Percentiles rank a stretch among this genome's conserved stretches.
Conservation (phyloP, 2,888 invertebrate species). For the Dasypolia templi region DNA sequence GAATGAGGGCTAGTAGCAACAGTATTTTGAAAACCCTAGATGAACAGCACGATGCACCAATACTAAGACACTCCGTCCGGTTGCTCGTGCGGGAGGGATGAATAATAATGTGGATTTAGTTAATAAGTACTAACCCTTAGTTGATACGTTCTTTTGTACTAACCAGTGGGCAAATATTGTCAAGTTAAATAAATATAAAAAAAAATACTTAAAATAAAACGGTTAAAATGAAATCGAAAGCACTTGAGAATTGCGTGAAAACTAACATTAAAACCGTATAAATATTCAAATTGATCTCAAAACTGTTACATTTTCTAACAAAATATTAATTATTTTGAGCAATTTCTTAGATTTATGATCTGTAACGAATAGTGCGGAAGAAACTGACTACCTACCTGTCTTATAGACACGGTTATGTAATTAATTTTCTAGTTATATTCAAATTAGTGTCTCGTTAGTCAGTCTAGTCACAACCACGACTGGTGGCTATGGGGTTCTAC, state of each 20-base stretch:
- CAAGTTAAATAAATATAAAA: too few species aligned
- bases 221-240: slow-evolving; percentile 19
- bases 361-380: slow-evolving; percentile 47
- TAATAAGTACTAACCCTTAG: too few species aligned
- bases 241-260: slow-evolving; percentile 37
- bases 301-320: slow-evolving; percentile 21
- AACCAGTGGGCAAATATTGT: too few species aligned
- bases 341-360: slow-evolving; percentile 48
- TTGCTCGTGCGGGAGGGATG: too few species aligned
- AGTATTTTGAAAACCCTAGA: too few species aligned
- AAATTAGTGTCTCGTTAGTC: not conserved
- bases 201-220: too few species aligned
- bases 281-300: slow-evolving; percentile 48
- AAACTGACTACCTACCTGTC: not conserved
- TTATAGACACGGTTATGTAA: not conserved
- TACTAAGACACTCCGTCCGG: too few species aligned
- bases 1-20: too few species aligned
- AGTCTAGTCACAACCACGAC: not conserved
- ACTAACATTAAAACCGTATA: slow-evolving; percentile 12
- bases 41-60: too few species aligned
- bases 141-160: too few species aligned
- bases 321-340: slow-evolving; percentile 19
- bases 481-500: not conserved
- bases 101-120: too few species aligned
- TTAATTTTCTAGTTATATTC: not conserved